Base-by-base conservation (phyloP, 2,888 invertebrate species). In the Limulus polyphemus region DNA sequence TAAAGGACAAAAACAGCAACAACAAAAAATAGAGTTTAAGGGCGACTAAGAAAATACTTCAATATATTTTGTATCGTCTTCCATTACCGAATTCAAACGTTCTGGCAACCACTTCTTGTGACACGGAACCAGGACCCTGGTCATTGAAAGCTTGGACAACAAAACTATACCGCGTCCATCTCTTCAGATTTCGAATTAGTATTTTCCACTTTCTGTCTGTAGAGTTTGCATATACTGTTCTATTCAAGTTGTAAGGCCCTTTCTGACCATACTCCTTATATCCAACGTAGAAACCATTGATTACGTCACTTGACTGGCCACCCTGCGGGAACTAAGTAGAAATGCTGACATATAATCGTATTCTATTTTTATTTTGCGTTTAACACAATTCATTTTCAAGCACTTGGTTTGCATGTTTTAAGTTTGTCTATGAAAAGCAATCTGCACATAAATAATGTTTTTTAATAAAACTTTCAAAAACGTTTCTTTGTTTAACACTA, bases 161-260 rank as follows among this genome's bases (percentile, higher is more conserved):
- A 32, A 54, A 16, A 1, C 72, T 69, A 68, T 77, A 76, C 61
- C 74, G 72, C 1, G 54, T 54, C 54, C 11, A 54, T 32, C 32
- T 54, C 17, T 14, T 54, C 2, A 54, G 54, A 32, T 54, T 54
- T 32, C 32, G 32, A 32, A 32, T 32, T 5, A 32, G 32, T 32
- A 32, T 32, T 32, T 32, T 32, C 32, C 32, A 32, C 32, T 32
- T 32, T 32, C 32, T 32, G 32, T 32, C 32, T 7, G 54, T 54
- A 17, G 32, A 54, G 17, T 54, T 32, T 32, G 32, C 54, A 17
- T 54, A 63, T n/a, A 59, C 63, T 12, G 60, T 54, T 55, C 62
- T 61, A 48, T 62, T 61, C 47, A 61, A 60, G 5, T 59, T 60
- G 54, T 65, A 68, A 13, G 68, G 64, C n/a, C 64, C 66, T 48